Base-by-base conservation (phyloP, 2,888 invertebrate species). In the Coremacera marginata region DNA sequence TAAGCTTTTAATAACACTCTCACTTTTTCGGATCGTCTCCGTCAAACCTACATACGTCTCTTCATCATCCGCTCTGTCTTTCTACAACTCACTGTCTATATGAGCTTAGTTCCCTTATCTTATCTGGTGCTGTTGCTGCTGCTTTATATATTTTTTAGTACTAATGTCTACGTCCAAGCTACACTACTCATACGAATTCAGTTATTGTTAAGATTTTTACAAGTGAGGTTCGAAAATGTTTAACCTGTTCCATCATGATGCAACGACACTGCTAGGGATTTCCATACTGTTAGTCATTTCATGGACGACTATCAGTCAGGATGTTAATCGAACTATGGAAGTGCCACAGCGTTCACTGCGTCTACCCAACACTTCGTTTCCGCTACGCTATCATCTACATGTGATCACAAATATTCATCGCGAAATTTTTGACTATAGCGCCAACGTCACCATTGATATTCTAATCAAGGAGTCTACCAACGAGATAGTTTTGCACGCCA, bases 341-440 rank as follows among this genome's bases (percentile, higher is more conserved):
- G n/a, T 11, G 27, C 65, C 51, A 34, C 25, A 25, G 1, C 81
- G 85, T 60, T 80, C 88, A 2, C 82, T 92, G 86, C 89, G 91
- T 34, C 90, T 93, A 76, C 93, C 93, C 0, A 90, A 89, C 3
- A 90, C 91, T 81, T 89, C 93, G 76, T 85, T 84, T 9, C 93
- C 93, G 0, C 79, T 85, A 49, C 91, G 90, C 83, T 93, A 93
- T 84, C 89, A 91, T 81, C 81, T 89, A 55, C 85, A 87, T 68
- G 83, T 89, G 9, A 78, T 77, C 34, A 88, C 82, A 9, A 81
- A 83, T 57, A 84, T 89, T 63, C 87, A 89, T 80, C 79, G 80
- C 34, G 84, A 84, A 1, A 68, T 78, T 7, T 82, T 82, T 44
- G 76, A 77, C 49, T 89, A 86, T 71, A 84, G 60, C 77, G 89